Evolutionary conservation across 2,797 vertebrate species (phyloP).

Genomic region (Siniperca obscura): DNA sequence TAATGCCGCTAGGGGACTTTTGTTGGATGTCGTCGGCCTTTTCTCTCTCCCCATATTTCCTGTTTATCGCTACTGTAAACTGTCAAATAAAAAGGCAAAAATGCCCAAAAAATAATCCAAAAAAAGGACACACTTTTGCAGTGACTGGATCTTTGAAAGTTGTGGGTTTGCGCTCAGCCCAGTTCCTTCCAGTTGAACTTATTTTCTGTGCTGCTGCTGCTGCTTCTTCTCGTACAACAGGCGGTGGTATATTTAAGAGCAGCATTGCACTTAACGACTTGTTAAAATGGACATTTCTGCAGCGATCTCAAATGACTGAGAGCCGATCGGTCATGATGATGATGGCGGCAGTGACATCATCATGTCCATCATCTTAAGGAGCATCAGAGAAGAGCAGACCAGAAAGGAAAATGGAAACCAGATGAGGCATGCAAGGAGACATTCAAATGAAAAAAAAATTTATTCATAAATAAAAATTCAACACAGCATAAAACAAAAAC

Average conservation of each 20-base stretch:
- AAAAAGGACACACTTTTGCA: no score
- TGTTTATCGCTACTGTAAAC: neutral
- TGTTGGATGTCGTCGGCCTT: no score
- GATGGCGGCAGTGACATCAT: neutral
- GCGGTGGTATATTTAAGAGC: neutral
- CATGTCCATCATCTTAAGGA: constrained; percentile 26
- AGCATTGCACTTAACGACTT: neutral
- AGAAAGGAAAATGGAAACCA: constrained; percentile 49
- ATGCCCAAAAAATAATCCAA: neutral
- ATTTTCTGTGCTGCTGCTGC: no score
- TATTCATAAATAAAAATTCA: constrained; percentile 83
- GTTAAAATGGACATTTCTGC: constrained; percentile 48
- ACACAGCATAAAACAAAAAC: constrained; percentile 65
- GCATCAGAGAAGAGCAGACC: constrained; percentile 43
- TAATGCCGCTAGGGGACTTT: neutral
- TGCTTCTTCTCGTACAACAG: neutral
- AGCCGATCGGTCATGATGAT: constrained; percentile 1
- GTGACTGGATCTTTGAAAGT: neutral
- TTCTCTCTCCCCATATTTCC: neutral
- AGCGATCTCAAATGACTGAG: constrained; percentile 17
- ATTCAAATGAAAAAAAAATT: constrained; percentile 72
- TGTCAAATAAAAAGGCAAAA: neutral
- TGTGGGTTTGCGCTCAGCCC: neutral
- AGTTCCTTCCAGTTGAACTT: neutral
- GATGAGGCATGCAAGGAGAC: constrained; percentile 78